Conservation (phyloP, 2,797 vertebrate species). For the Gastrophryne carolinensis region DNA sequence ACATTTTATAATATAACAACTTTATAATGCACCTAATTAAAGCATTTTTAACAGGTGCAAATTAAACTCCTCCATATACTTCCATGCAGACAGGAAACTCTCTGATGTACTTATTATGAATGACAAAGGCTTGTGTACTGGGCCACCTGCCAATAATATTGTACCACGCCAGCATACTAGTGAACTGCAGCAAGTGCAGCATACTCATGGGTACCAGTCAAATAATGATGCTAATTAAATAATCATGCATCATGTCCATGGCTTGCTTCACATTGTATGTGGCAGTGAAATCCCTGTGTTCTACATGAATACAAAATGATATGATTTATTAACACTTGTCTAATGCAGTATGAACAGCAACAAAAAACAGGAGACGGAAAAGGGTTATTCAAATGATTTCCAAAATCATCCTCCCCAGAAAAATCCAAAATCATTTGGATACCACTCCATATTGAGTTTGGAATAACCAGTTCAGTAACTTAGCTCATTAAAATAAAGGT, state of each 20-base stretch:
- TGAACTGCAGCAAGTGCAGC: constrained; percentile 25
- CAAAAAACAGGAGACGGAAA: too few relatives aligned
- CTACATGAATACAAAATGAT: neutral
- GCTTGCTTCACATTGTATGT: constrained; percentile 1
- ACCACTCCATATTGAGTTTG: too few relatives aligned
- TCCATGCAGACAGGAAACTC: neutral
- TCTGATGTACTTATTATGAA: constrained; percentile 37
- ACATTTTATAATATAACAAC: constrained; percentile 31
- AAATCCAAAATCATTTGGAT: too few relatives aligned
- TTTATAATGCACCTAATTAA: constrained; percentile 36
- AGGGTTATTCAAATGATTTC: too few relatives aligned
- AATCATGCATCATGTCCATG: constrained; percentile 31
- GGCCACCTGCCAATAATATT: constrained; percentile 23
- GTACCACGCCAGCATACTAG: constrained; percentile 14
- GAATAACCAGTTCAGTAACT: too few relatives aligned
- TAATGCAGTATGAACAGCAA: neutral
- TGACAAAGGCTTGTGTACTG: constrained; percentile 28
- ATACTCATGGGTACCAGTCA: constrained; percentile 12
- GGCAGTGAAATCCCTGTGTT: neutral
- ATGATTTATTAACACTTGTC: neutral
- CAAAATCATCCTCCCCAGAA: too few relatives aligned
- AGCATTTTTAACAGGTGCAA: constrained; percentile 31
- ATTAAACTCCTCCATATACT: constrained; percentile 24
- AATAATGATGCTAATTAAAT: constrained; percentile 36
- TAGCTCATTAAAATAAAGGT: too few relatives aligned